phyloP scores from a whole-genome alignment of 2,113 vertebrate genomes.

The Indicator indicator region DNA sequence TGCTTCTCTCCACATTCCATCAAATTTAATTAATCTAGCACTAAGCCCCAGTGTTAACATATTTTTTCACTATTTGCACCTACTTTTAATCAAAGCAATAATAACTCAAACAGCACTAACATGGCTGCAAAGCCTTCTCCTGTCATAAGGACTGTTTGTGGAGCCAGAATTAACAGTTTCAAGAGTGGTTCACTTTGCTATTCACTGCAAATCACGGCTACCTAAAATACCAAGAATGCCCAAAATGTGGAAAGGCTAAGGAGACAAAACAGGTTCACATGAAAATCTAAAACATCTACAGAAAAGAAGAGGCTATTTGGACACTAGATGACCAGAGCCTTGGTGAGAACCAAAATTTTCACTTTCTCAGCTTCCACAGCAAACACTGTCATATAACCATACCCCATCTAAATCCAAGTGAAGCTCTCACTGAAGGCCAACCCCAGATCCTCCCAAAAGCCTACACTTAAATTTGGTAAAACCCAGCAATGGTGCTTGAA shows the following conservation, averaged over 20 bases:
- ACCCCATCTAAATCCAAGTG: neutral
- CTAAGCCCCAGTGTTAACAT: neutral
- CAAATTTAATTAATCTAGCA: neutral
- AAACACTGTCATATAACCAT: neutral
- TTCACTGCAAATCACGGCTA: neutral
- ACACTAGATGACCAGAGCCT: neutral
- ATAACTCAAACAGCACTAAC: neutral
- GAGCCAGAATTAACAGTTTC: neutral
- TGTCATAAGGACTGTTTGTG: neutral
- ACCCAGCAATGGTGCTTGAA: neutral
- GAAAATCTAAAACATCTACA: neutral
- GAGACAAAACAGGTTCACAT: neutral
- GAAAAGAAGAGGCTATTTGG: neutral
- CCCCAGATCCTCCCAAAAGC: neutral
- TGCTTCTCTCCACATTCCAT: neutral
- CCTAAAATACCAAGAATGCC: neutral
- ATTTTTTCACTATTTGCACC: neutral
- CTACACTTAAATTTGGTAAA: neutral
- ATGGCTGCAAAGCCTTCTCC: neutral
- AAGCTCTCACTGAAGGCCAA: neutral
- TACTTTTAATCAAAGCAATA: neutral
- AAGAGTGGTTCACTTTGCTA: neutral
- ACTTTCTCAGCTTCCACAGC: neutral
- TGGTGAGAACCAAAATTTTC: neutral
- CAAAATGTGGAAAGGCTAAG: neutral